Conservation (phyloP, 2,113 vertebrate species). For the Zapornia atra region DNA sequence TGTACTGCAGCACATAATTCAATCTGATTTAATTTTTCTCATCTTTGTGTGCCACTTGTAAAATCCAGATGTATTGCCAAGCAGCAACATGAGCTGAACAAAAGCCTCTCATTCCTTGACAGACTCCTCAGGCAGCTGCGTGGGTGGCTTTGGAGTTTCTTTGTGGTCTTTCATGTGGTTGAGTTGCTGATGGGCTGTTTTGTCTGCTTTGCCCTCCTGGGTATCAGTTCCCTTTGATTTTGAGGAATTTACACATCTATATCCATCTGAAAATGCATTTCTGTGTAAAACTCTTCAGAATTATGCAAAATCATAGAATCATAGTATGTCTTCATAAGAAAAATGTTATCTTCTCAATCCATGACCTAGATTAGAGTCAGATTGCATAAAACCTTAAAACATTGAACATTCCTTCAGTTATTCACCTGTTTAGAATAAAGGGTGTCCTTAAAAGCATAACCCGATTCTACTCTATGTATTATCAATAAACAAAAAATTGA, state of each 20-base stretch:
- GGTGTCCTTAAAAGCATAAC: not conserved
- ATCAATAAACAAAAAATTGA: not conserved
- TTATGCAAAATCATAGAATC: slow-evolving; percentile 30
- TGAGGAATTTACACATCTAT: slow-evolving; percentile 64
- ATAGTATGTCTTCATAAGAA: slow-evolving; percentile 30
- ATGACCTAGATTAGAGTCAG: not conserved
- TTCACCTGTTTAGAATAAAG: not conserved
- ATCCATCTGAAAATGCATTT: slow-evolving; percentile 57
- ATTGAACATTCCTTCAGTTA: not conserved
- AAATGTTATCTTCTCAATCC: slow-evolving; percentile 1
- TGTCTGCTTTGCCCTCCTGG: slow-evolving; percentile 54
- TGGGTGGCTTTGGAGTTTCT: slow-evolving; percentile 64
- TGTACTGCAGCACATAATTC: not conserved
- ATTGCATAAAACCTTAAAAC: not conserved
- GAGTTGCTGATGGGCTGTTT: slow-evolving; percentile 68
- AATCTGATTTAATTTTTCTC: slow-evolving; percentile 53
- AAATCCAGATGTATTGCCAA: slow-evolving; percentile 60
- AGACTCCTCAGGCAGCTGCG: slow-evolving; percentile 56
- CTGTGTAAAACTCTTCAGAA: slow-evolving; percentile 53
- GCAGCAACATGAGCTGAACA: slow-evolving; percentile 40
- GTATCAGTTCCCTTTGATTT: slow-evolving; percentile 67
- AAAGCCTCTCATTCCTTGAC: slow-evolving; percentile 61
- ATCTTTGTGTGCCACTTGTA: slow-evolving; percentile 49
- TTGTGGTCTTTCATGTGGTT: slow-evolving; percentile 73
- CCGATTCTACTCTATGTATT: not conserved